Evolutionary conservation across 2,797 vertebrate species (phyloP).

Genomic region (Sebastes diaconus): DNA sequence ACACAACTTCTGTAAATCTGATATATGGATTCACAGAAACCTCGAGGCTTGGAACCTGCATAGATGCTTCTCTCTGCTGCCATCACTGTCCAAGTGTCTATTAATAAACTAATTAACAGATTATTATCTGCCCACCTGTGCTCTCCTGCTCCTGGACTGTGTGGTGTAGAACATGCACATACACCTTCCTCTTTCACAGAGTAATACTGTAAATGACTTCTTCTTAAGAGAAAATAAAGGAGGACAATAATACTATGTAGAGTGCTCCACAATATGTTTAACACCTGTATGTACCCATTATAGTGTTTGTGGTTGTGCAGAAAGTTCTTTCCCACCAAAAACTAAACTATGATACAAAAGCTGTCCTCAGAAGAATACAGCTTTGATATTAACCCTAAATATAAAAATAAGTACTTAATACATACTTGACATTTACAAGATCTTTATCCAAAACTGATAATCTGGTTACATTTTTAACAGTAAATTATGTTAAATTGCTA

Average conservation of each 20-base stretch:
- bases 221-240: background rate
- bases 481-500: background rate
- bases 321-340: background rate
- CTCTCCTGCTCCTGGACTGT: background rate
- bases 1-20: background rate
- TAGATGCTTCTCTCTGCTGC: background rate
- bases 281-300: background rate
- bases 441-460: background rate
- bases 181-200: background rate
- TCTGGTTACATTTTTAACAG: background rate
- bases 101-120: conserved; percentile 4
- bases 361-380: no score
- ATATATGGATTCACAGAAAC: background rate
- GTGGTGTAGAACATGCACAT: background rate
- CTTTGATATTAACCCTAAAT: no score
- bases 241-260: background rate
- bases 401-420: background rate
- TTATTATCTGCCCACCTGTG: conserved; percentile 1
- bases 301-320: background rate
- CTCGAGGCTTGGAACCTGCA: background rate
- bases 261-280: background rate
- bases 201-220: background rate
- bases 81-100: background rate
- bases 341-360: background rate
- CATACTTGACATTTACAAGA: background rate